phyloP scores from a whole-genome alignment of 2,797 vertebrate species.

The Emydoidea blandingii region DNA sequence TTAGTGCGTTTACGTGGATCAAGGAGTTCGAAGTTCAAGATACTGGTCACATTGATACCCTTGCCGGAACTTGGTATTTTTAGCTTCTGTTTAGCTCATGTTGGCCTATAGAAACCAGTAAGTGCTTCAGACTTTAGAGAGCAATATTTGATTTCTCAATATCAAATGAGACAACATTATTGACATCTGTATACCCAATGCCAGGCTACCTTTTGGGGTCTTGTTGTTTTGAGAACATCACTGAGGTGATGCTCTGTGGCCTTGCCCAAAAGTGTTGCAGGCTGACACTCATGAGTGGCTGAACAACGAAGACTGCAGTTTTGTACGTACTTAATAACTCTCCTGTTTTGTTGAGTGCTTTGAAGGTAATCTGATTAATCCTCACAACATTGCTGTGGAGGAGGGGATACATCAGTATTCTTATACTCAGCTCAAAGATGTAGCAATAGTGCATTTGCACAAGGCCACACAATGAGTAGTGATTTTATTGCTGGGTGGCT shows the following conservation, averaged over 20 bases:
- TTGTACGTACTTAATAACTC: no score
- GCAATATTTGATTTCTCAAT: background rate
- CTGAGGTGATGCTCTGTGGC: background rate
- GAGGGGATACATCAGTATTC: no score
- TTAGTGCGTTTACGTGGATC: background rate
- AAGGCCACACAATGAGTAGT: no score
- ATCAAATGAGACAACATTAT: no score
- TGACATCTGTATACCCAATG: background rate
- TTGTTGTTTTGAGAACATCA: background rate
- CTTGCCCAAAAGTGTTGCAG: background rate
- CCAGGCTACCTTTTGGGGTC: background rate
- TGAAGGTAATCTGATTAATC: no score
- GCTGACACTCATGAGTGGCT: background rate
- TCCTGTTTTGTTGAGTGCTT: no score
- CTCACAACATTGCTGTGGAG: no score
- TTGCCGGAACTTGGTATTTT: background rate
- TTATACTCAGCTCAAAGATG: no score
- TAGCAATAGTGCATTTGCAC: background rate
- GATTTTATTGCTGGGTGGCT: background rate
- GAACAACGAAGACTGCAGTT: background rate
- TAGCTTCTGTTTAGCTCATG: background rate
- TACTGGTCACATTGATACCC: background rate
- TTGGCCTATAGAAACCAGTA: no score
- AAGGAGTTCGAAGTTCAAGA: background rate
- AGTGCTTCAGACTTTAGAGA: background rate